Percentiles rank a stretch among this genome's conserved stretches.
These are phyloP conservation scores for Discoglossus pictus DNA, from an alignment of 2,797 vertebrate species.

Conservation along the genomic window DNA sequence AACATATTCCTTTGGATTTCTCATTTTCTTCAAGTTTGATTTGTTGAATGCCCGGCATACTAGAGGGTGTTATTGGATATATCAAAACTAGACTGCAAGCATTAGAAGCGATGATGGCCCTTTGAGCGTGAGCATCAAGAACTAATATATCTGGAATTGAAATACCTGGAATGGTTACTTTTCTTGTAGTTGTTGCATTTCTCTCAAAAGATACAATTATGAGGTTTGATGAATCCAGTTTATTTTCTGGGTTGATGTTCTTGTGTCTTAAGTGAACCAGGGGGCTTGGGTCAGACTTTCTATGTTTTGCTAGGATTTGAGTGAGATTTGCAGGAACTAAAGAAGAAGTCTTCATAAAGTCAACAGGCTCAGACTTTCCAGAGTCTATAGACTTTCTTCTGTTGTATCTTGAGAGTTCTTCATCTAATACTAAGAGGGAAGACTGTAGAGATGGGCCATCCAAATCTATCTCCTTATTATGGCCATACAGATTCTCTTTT, in stretches of 20 bases:
- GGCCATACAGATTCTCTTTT: slow-evolving; percentile 84
- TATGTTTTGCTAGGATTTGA: slow-evolving; percentile 76
- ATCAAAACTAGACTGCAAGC: slow-evolving; percentile 84
- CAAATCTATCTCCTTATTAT: slow-evolving; percentile 78
- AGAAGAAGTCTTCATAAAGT: slow-evolving; percentile 51
- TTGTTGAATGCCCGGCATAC: slow-evolving; percentile 84
- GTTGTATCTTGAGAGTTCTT: slow-evolving; percentile 62
- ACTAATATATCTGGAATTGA: slow-evolving; percentile 90
- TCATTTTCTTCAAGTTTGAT: slow-evolving; percentile 86
- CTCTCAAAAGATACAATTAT: slow-evolving; percentile 87
- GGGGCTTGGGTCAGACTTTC: slow-evolving; percentile 77
- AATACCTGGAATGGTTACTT: slow-evolving; percentile 88
- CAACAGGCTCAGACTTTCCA: slow-evolving; percentile 60
- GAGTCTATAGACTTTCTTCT: slow-evolving; percentile 71
- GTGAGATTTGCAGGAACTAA: slow-evolving; percentile 81
- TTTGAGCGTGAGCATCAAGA: slow-evolving; percentile 79
- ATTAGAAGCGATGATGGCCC: slow-evolving; percentile 88
- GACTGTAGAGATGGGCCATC: slow-evolving; percentile 66
- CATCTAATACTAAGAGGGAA: slow-evolving; percentile 60
- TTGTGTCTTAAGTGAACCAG: slow-evolving; percentile 79
- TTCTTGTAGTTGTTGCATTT: slow-evolving; percentile 83
- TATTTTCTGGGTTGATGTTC: slow-evolving; percentile 79
- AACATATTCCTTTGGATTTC: slow-evolving; percentile 90
- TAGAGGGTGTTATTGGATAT: slow-evolving; percentile 80
- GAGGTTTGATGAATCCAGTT: slow-evolving; percentile 89